Conservation (phyloP, 2,113 vertebrate genomes). For the Enhydra lutris region DNA sequence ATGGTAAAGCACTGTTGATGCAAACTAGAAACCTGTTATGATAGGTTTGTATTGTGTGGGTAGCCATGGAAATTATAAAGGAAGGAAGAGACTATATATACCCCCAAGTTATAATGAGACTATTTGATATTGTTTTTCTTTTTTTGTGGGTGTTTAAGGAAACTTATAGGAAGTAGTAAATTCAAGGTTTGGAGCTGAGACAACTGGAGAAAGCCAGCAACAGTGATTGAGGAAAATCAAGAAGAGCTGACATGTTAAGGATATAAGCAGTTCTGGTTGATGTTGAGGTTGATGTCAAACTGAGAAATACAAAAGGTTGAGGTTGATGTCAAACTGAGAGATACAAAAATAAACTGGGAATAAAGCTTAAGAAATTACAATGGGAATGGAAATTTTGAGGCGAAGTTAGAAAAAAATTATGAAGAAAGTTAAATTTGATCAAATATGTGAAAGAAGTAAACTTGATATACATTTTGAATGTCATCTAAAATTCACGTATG, state of each 20-base stretch:
- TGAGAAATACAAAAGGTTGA: no score
- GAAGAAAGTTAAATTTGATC: background rate
- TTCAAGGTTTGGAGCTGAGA: background rate
- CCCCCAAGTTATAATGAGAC: background rate
- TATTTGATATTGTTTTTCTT: background rate
- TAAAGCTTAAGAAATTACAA: background rate
- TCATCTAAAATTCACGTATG: background rate
- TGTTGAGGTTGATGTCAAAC: no score
- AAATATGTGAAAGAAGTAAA: background rate
- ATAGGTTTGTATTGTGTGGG: background rate
- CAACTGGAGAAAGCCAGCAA: background rate
- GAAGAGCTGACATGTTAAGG: background rate
- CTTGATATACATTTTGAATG: background rate
- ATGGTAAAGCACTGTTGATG: background rate
- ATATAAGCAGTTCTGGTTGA: background rate
- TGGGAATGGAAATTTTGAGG: background rate
- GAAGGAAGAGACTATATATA: background rate
- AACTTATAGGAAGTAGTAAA: background rate
- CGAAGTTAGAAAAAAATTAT: background rate
- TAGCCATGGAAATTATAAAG: background rate
- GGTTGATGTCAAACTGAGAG: background rate
- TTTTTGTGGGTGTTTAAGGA: background rate
- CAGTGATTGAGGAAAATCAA: background rate
- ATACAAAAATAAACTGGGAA: background rate
- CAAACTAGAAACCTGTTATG: background rate